A percentile compares a stretch with the other conserved stretches of the same genome.
Conservation (phyloP, 2,888 invertebrate genomes). For the Drosophila infuscata region DNA sequence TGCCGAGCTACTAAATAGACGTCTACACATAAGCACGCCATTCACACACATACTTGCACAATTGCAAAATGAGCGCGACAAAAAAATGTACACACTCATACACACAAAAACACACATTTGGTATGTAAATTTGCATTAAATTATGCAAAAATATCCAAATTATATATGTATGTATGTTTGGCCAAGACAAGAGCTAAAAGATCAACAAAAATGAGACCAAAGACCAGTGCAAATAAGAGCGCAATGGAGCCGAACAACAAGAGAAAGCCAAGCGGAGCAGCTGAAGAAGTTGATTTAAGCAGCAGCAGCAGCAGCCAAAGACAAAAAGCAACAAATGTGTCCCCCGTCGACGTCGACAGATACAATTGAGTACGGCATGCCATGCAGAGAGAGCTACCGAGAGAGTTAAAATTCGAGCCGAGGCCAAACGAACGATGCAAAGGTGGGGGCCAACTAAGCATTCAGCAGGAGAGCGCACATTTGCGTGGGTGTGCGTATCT, state of each 20-base stretch:
- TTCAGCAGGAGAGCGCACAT: slow-evolving; percentile 39
- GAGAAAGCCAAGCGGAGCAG: slow-evolving; percentile 62
- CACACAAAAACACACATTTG: slow-evolving; percentile 7
- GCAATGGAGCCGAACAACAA: slow-evolving; percentile 48
- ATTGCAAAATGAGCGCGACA: slow-evolving; percentile 40
- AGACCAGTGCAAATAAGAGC: slow-evolving; percentile 51
- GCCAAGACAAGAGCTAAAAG: slow-evolving; percentile 16
- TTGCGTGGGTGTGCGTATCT: slow-evolving; percentile 64
- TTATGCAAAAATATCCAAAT: slow-evolving; percentile 74
- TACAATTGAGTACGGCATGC: slow-evolving; percentile 24
- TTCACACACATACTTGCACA: slow-evolving; percentile 6
- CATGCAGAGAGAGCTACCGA: slow-evolving; percentile 4
- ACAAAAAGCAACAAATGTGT: slow-evolving; percentile 69
- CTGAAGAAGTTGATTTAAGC: slow-evolving; percentile 44
- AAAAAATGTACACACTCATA: slow-evolving; percentile 11
- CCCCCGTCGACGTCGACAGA: slow-evolving; percentile 9
- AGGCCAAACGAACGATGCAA: slow-evolving; percentile 22
- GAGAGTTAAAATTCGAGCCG: slow-evolving; percentile 17
- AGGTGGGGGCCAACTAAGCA: slow-evolving; percentile 45
- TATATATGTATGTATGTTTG: slow-evolving; percentile 22
- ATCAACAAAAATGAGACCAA: slow-evolving; percentile 24
- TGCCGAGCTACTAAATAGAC: slow-evolving; percentile 50
- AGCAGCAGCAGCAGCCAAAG: slow-evolving; percentile 31
- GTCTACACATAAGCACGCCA: slow-evolving; percentile 54
- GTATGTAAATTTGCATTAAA: slow-evolving; percentile 74